phyloP scores from a whole-genome alignment of 2,888 invertebrate species.

The Brachynemurus nebulosus region DNA sequence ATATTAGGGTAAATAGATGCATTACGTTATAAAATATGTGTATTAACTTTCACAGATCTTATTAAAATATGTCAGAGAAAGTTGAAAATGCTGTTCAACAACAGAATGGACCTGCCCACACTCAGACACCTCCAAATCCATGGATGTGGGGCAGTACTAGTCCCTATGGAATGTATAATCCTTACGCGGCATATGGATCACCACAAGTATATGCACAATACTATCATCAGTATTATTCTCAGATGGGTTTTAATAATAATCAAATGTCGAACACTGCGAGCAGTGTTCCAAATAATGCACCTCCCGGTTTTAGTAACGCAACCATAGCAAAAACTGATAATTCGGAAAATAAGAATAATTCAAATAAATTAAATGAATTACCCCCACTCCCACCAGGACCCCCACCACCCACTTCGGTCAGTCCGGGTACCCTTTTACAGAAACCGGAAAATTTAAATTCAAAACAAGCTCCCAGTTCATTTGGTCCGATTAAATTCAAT shows the following conservation, averaged over 20 bases:
- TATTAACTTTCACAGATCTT: conserved; percentile 1
- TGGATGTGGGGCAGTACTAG: conserved; percentile 7
- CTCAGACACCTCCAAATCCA: neutral
- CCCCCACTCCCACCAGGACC: conserved; percentile 47
- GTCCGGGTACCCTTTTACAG: conserved; percentile 24
- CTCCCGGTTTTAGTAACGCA: conserved; percentile 35
- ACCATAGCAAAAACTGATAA: conserved; percentile 20
- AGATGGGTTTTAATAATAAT: conserved; percentile 26
- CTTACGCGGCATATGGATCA: conserved; percentile 3
- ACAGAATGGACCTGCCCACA: neutral
- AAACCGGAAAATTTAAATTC: conserved; percentile 28
- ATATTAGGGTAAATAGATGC: conserved; percentile 19
- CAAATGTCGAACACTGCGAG: conserved; percentile 22
- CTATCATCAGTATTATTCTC: conserved; percentile 37
- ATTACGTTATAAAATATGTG: conserved; percentile 4
- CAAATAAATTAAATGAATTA: conserved; percentile 23
- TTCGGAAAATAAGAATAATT: conserved; percentile 27
- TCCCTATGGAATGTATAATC: conserved; percentile 8
- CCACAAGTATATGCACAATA: conserved; percentile 31
- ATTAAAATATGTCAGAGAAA: conserved; percentile 7
- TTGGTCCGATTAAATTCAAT: conserved; percentile 40
- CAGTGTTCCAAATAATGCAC: conserved; percentile 28
- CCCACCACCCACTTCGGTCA: conserved; percentile 30
- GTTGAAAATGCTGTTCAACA: conserved; percentile 7
- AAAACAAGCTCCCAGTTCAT: conserved; percentile 28